Evolutionary conservation across 2,113 vertebrate species (phyloP).

Genomic region (Labrus mixtus): DNA sequence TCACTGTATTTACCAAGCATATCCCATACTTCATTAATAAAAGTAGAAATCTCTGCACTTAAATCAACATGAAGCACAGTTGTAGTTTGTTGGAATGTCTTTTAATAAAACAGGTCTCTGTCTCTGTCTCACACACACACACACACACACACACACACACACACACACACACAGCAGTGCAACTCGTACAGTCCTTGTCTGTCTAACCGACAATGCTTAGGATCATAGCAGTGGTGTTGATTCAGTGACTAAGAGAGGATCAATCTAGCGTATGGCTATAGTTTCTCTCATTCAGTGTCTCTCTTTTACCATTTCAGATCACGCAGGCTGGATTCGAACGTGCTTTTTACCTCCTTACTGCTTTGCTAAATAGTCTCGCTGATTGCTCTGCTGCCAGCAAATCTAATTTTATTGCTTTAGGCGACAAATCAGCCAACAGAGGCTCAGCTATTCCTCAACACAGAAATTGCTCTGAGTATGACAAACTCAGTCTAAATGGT

Average conservation of each 20-base stretch:
- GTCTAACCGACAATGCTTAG: conserved; percentile 21
- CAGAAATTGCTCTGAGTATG: conserved; percentile 56
- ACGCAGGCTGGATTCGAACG: conserved; percentile 49
- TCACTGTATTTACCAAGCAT: background rate
- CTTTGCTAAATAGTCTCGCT: conserved; percentile 69
- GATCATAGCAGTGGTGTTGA: conserved; percentile 38
- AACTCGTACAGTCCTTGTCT: conserved; percentile 4
- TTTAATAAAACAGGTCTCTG: conserved; percentile 19
- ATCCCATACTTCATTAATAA: background rate
- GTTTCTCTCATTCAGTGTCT: conserved; percentile 43
- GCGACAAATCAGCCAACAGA: conserved; percentile 69
- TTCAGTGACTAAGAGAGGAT: conserved; percentile 45
- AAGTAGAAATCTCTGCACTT: background rate
- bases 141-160: too few relatives aligned
- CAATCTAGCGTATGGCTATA: conserved; percentile 39
- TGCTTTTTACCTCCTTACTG: conserved; percentile 59
- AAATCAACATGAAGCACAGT: background rate
- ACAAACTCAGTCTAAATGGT: conserved; percentile 68
- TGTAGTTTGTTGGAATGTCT: conserved; percentile 20
- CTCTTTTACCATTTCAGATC: conserved; percentile 30
- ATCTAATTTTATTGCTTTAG: conserved; percentile 72
- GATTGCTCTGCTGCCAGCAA: conserved; percentile 68
- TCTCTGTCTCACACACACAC: too few relatives aligned
- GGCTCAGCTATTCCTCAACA: conserved; percentile 50
- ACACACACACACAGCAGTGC: conserved; percentile 4